Percentiles rank a stretch among this genome's conserved stretches.
Conservation (phyloP, 1,140 invertebrate genomes). For the Holcopasites calliopsidis region DNA sequence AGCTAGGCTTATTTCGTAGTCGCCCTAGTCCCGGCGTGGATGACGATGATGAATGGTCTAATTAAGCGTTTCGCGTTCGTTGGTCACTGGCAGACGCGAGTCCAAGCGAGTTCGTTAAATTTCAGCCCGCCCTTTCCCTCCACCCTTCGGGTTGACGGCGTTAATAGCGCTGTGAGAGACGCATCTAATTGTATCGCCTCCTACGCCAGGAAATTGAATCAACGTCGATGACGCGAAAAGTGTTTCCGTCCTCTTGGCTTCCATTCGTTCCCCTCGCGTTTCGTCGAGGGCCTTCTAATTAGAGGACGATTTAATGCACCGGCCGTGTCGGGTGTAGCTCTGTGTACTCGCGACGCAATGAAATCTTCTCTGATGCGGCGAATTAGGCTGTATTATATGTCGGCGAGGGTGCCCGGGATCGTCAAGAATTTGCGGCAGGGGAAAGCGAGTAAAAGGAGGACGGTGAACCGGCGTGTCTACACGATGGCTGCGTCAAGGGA, state of each 20-base stretch:
- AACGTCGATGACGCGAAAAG: conserved; percentile 4
- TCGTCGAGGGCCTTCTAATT: conserved; percentile 10
- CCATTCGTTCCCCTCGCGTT: neutral
- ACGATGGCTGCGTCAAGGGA: neutral
- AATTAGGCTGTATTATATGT: neutral
- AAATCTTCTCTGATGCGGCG: neutral
- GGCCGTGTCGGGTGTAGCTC: neutral
- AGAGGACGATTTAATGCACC: conserved; percentile 4
- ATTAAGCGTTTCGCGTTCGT: conserved; percentile 58
- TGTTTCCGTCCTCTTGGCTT: neutral
- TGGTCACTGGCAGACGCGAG: conserved; percentile 3
- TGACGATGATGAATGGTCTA: conserved; percentile 61
- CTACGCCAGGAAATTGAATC: conserved; percentile 32
- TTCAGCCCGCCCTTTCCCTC: neutral
- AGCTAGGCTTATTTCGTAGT: conserved; percentile 56
- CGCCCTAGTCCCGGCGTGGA: conserved; percentile 26
- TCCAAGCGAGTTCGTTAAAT: conserved; percentile 40
- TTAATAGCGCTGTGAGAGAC: neutral
- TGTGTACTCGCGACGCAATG: neutral
- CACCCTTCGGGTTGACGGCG: neutral
- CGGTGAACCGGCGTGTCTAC: no score
- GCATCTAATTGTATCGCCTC: conserved; percentile 29
- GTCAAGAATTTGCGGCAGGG: neutral
- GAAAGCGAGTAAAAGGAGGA: neutral
- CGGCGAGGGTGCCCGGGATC: neutral